Percentiles rank a stretch among this genome's conserved stretches.
Evolutionary conservation across 2,113 vertebrate genomes (phyloP).

Genomic region (Rostratula benghalensis): DNA sequence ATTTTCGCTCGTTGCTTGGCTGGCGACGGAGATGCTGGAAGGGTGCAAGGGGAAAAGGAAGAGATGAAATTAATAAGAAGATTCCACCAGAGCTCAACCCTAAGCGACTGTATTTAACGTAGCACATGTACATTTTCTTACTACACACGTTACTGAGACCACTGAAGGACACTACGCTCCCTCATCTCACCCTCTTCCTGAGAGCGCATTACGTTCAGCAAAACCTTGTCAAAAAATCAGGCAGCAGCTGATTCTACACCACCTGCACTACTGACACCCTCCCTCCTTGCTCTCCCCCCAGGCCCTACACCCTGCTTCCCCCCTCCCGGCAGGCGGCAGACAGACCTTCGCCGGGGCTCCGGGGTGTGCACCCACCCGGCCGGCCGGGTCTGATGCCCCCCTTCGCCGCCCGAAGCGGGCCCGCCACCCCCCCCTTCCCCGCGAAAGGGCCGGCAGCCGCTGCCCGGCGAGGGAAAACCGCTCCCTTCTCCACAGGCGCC

Average conservation of each 20-base stretch:
- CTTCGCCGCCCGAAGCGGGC: neutral
- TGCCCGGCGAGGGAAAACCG: neutral
- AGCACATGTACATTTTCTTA: neutral
- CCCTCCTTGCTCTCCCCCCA: neutral
- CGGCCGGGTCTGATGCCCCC: neutral
- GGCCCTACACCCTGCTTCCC: neutral
- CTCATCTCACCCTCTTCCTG: neutral
- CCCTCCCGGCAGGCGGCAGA: neutral
- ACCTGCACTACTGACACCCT: neutral
- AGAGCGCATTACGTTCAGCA: rapidly evolving
- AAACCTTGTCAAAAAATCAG: rapidly evolving
- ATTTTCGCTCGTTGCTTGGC: conserved; percentile 95
- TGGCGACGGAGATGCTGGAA: conserved; percentile 86
- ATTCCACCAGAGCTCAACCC: neutral
- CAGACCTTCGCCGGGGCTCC: neutral
- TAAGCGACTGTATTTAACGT: rapidly evolving
- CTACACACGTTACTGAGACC: rapidly evolving
- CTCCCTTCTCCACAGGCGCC: neutral
- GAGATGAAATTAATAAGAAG: neutral
- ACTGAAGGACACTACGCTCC: rapidly evolving
- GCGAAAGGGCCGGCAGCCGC: neutral
- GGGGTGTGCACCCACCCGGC: neutral
- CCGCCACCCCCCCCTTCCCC: neutral
- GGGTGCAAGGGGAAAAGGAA: neutral
- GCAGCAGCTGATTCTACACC: neutral